Evolutionary conservation across 2,888 invertebrate species (phyloP).

Genomic region (Patella caerulea): DNA sequence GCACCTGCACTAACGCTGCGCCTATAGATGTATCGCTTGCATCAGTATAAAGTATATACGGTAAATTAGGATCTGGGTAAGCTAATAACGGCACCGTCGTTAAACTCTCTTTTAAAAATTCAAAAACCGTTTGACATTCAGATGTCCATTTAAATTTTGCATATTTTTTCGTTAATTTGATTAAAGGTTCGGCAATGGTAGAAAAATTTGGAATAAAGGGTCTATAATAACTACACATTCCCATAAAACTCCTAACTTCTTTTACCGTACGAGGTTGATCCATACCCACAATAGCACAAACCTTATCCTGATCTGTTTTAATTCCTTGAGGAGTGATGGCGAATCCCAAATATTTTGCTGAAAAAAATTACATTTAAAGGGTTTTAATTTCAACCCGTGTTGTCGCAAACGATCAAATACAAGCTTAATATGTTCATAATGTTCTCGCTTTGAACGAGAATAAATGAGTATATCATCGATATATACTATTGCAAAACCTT

Average conservation of each 20-base stretch:
- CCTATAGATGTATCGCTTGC: too few relatives aligned
- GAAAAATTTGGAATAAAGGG: constrained; percentile 26
- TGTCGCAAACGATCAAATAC: not conserved
- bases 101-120: not conserved
- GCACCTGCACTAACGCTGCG: too few relatives aligned
- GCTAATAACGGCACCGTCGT: too few relatives aligned
- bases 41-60: too few relatives aligned
- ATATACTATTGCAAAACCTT: constrained; percentile 29
- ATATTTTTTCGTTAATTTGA: constrained; percentile 33
- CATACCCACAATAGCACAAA: not conserved
- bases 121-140: not conserved
- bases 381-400: constrained; percentile 26
- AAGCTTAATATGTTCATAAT: not conserved
- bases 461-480: constrained; percentile 38
- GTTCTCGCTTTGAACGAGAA: constrained; percentile 20
- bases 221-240: constrained; percentile 6
- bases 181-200: constrained; percentile 23
- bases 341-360: constrained; percentile 14
- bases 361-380: constrained; percentile 31
- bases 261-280: not conserved
- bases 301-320: not conserved
- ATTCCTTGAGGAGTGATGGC: constrained; percentile 9
- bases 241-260: constrained; percentile 12
- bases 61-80: too few relatives aligned
- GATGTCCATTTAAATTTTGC: constrained; percentile 23